Base-by-base conservation (phyloP, 1,140 invertebrate genomes). In the Pseudomyrmex gracilis region DNA sequence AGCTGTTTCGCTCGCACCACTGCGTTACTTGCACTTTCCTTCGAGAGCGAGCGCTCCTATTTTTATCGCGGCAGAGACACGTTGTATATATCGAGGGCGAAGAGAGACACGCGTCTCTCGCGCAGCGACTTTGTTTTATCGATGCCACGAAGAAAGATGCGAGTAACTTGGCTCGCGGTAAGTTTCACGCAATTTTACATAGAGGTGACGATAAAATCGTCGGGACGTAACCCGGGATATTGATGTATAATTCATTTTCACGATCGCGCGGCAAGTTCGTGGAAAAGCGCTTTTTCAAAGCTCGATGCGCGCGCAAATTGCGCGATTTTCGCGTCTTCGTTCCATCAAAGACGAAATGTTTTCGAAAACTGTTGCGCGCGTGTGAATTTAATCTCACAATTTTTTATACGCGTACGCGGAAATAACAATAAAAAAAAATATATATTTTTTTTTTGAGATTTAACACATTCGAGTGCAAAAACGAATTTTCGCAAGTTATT, bases 211-310 rank as follows among this genome's bases (percentile, higher is more conserved):
- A 64, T 64, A 64, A 63, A 66, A 83, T 71, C 51, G 70, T 74
- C 57, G 71, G 73, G 34, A 12, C 43, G 47, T 76, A 66, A 15
- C n/a, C 8, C n/a, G 34, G 3, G 13, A 34, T 34, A 49, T 22
- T 1, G 49, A 76, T 64, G 61, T 70, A 83, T 83, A 78, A 86
- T 86, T 87, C 45, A 71, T 66, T 61, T 73, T 2, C 53, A 22
- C 43, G 68, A 64, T 47, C 5, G 2, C 9, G 64, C 10, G 17
- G 2, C 43, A 58, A 73, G 78, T 85, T 83, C 49, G 10, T 49
- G 70, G 13, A 51, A 87, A 68, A 70, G 17, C 22, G 17, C n/a
- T 22, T 22, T 49, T 13, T 45, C 17, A 61, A 22, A 13, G 13
- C 58, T 61, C 17, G 17, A 12, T 17, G 34, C n/a, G 17, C n/a